Evolutionary conservation across 2,797 vertebrate species (phyloP).

Genomic region (Melanotaenia maccullochi): DNA sequence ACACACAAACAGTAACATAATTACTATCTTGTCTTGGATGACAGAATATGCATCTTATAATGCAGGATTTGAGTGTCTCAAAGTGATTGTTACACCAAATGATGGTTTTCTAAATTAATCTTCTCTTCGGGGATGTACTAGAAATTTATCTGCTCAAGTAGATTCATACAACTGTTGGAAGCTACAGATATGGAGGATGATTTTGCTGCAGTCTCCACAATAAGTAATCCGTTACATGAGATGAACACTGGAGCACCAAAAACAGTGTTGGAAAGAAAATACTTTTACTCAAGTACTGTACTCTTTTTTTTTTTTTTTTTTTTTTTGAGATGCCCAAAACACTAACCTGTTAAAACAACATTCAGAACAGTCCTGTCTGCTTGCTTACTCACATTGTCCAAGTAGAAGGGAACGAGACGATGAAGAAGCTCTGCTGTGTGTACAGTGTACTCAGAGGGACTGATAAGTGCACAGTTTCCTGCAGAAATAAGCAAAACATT

Average conservation of each 20-base stretch:
- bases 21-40: background rate
- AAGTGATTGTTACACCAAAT: background rate
- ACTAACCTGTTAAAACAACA: background rate
- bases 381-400: constrained; percentile 81
- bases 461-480: constrained; percentile 84
- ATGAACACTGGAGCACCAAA: background rate
- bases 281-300: background rate
- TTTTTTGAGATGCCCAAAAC: background rate
- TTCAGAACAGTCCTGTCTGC: background rate
- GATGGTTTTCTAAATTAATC: too few species aligned
- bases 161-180: background rate
- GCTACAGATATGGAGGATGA: background rate
- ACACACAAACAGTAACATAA: background rate
- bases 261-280: background rate
- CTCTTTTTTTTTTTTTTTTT: too few species aligned
- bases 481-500: constrained; percentile 5
- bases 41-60: background rate
- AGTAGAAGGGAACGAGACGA: constrained; percentile 78
- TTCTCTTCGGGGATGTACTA: too few species aligned
- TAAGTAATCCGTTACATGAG: background rate
- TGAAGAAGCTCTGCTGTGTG: constrained; percentile 82
- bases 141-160: background rate
- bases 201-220: background rate
- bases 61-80: constrained; percentile 5
- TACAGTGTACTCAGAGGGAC: constrained; percentile 73